Evolutionary conservation across 2,888 invertebrate genomes (phyloP).

Genomic region (Uropetala carovei): DNA sequence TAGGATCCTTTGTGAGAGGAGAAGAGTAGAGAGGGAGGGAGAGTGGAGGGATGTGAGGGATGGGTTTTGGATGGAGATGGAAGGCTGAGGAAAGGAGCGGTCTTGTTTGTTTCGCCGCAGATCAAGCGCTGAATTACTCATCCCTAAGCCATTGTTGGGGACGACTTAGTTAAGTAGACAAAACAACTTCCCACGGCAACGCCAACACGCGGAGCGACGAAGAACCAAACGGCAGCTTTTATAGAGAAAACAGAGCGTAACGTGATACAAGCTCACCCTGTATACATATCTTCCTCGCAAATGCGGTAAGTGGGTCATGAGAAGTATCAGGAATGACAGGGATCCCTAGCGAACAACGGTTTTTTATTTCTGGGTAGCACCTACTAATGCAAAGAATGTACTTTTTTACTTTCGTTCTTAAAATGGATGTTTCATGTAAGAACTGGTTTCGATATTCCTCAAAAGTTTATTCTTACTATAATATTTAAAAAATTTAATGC

Average conservation of each 20-base stretch:
- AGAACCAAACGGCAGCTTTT: not conserved
- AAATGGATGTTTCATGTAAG: no score
- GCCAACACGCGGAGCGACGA: not conserved
- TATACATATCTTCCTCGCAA: no score
- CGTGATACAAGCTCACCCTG: not conserved
- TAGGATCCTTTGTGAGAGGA: conserved; percentile 26
- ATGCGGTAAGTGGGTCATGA: no score
- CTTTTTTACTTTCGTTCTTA: no score
- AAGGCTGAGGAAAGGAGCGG: conserved; percentile 16
- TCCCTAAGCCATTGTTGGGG: conserved; percentile 29
- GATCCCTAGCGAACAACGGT: no score
- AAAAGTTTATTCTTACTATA: no score
- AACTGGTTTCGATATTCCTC: no score
- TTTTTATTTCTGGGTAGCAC: no score
- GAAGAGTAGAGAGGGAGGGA: not conserved
- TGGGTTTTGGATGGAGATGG: conserved; percentile 38
- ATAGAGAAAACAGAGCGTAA: not conserved
- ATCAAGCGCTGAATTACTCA: conserved; percentile 53
- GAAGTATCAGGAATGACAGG: no score
- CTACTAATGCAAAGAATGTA: no score
- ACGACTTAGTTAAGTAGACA: conserved; percentile 57
- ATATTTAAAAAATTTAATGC: no score
- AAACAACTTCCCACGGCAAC: conserved; percentile 26
- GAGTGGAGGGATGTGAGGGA: not conserved
- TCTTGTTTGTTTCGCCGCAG: conserved; percentile 25